phyloP scores from a whole-genome alignment of 2,888 invertebrate genomes.

The Ctenicera cuprea region DNA sequence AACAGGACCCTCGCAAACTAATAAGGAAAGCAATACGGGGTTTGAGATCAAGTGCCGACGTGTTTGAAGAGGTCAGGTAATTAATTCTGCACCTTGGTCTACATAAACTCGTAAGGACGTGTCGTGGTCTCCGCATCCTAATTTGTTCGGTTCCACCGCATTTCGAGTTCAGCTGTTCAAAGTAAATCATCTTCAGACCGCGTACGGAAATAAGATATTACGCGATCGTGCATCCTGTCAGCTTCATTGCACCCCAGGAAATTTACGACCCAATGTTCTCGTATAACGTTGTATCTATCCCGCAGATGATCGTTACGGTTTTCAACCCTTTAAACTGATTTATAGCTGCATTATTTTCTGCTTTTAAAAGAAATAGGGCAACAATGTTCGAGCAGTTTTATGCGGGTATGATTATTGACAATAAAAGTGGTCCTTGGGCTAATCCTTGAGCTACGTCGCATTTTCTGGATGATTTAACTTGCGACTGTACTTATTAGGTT shows the following conservation, averaged over 20 bases:
- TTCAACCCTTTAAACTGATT: conserved; percentile 15
- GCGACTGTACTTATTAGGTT: too few species aligned
- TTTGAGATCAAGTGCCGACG: conserved; percentile 8
- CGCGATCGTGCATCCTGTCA: conserved; percentile 19
- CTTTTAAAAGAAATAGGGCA: not conserved
- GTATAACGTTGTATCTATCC: conserved; percentile 15
- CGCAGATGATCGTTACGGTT: conserved; percentile 6
- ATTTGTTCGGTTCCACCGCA: not conserved
- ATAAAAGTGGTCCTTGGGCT: too few species aligned
- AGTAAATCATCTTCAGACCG: conserved; percentile 17
- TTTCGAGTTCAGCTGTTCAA: not conserved
- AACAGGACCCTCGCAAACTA: not conserved
- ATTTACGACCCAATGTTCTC: conserved; percentile 9
- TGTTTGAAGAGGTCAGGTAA: conserved; percentile 27
- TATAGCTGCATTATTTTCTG: conserved; percentile 11
- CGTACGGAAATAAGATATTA: conserved; percentile 14
- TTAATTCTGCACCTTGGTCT: conserved; percentile 14
- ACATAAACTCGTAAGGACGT: not conserved
- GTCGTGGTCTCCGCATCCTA: conserved; percentile 24
- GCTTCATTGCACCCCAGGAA: conserved; percentile 12
- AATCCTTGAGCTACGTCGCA: too few species aligned
- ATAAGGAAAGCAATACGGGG: conserved; percentile 8
- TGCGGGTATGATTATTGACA: too few species aligned
- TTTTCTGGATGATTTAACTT: too few species aligned
- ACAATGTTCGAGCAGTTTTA: not conserved